phyloP scores from a whole-genome alignment of 2,797 vertebrate species.

The Thripadectes ignobilis region DNA sequence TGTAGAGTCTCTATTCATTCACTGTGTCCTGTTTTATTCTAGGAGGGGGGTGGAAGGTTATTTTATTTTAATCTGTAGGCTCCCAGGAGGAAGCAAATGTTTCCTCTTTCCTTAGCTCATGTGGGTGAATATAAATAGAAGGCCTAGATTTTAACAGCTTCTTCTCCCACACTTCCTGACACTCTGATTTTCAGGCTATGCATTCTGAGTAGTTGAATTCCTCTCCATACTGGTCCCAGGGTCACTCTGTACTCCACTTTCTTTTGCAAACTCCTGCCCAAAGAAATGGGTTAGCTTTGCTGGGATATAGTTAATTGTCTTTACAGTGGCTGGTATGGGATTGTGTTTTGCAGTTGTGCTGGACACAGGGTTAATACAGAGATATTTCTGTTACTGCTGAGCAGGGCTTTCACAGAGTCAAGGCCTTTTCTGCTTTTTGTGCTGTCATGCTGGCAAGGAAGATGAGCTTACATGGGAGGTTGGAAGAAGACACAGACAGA shows the following conservation, averaged over 20 bases:
- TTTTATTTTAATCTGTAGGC: not conserved
- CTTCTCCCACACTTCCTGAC: not conserved
- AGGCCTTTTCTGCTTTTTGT: not conserved
- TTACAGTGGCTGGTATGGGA: not conserved
- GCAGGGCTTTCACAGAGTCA: not conserved
- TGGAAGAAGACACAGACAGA: not conserved
- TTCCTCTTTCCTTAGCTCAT: not conserved
- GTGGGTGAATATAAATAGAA: not conserved
- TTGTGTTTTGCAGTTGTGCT: not conserved
- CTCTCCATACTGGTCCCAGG: not conserved
- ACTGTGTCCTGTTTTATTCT: not conserved
- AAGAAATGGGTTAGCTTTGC: not conserved
- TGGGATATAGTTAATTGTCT: not conserved
- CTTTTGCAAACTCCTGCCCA: not conserved
- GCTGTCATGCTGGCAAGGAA: not conserved
- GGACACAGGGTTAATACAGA: not conserved
- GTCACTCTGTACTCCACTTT: not conserved
- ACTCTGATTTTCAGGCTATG: not conserved
- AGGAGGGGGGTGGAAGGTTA: not conserved
- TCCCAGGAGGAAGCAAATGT: not conserved
- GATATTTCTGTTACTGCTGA: not conserved
- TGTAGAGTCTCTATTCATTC: not conserved
- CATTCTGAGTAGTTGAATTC: not conserved
- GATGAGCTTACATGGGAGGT: rapidly evolving
- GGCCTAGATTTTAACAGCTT: not conserved